Conservation (phyloP, 2,797 vertebrate species). For the Lutjanus campechanus region DNA sequence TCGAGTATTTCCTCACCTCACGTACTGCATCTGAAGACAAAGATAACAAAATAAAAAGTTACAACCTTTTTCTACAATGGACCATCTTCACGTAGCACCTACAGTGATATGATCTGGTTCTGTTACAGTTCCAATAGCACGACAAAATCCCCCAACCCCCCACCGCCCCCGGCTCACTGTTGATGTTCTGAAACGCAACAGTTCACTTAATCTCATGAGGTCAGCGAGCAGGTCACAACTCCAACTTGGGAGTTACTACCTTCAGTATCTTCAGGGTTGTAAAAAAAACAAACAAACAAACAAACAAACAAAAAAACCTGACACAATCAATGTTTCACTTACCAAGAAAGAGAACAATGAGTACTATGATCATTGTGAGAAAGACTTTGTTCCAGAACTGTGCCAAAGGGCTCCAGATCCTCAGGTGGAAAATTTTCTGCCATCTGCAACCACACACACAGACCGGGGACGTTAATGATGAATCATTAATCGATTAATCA, state of each 20-base stretch:
- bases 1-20: conserved; percentile 93
- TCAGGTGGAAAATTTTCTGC: conserved; percentile 85
- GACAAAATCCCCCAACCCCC: neutral
- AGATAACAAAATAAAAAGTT: neutral
- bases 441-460: conserved; percentile 70
- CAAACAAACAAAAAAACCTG: neutral
- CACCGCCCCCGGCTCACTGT: no score
- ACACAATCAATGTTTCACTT: conserved; percentile 64
- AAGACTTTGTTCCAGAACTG: conserved; percentile 93
- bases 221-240: neutral
- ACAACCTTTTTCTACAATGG: neutral
- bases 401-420: conserved; percentile 89
- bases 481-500: no score
- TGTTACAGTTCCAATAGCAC: neutral
- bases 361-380: conserved; percentile 93
- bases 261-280: neutral
- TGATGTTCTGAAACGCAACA: neutral
- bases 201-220: neutral
- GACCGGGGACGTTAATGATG: no score
- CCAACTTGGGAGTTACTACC: neutral
- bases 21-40: conserved; percentile 89
- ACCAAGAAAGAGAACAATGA: conserved; percentile 95
- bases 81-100: neutral
- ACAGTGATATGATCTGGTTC: no score
- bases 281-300: no score